Base-by-base conservation (phyloP, 2,113 vertebrate species). In the Eurypyga helias region DNA sequence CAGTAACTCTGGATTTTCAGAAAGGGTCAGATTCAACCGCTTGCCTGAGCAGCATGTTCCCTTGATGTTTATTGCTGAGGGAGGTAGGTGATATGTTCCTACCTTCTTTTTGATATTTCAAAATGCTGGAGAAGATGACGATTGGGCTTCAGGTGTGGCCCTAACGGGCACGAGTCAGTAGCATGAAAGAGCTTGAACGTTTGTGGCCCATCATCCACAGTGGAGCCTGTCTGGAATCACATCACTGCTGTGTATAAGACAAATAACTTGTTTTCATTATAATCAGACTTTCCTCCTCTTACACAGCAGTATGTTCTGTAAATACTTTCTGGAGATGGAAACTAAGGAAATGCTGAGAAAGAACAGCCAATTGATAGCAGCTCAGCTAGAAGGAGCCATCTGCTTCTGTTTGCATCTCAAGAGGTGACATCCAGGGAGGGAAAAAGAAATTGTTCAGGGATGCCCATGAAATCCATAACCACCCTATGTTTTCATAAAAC, bases 381-480 rank as follows among this genome's bases (percentile, higher is more conserved):
- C 72, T 96, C 87, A 91, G 57, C 82, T 72, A 89, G 77, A 95
- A 94, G 89, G 71, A 96, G 26, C 89, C 95, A 93, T 96, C 84
- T 96, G 94, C 78, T 96, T 66, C 91, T 95, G 64, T 95, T 83
- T 88, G 58, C 45, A 62, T 78, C 84, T 84, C 0, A 2, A 83
- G 71, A 87, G 46, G 77, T 79, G 84, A 49, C 49, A 95, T 69
- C 87, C 84, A 88, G 57, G 71, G 70, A 90, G 83, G 38, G 61
- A 84, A 84, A 61, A 67, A 55, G 66, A 65, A 78, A 28, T 84
- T 94, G 45, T 78, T 87, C 31, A 83, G 76, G 41, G 9, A 34
- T 84, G 80, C 33, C 49, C 55, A 13, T 20, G 34, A 70, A 89
- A 83, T 52, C 64, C 36, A 83, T 24, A 64, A 17, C 34, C 20